Conservation (phyloP, 2,888 invertebrate genomes). For the Cactoblastis cactorum region DNA sequence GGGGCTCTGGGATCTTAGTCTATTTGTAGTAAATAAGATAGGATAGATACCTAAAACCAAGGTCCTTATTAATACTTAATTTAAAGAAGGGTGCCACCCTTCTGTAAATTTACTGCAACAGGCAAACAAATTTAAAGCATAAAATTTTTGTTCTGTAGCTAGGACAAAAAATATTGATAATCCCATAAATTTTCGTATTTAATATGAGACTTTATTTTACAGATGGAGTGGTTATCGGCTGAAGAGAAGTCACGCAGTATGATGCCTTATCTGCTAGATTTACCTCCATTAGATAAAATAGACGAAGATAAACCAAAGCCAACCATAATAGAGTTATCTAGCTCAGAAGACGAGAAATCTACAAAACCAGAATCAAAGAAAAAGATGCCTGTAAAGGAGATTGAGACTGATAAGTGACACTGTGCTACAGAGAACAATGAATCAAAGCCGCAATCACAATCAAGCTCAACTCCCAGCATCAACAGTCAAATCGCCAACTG, state of each 20-base stretch:
- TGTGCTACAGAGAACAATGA: constrained; percentile 22
- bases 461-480: constrained; percentile 29
- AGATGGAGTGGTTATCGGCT: constrained; percentile 73
- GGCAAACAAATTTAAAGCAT: no score
- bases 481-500: constrained; percentile 40
- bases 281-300: constrained; percentile 52
- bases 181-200: not conserved
- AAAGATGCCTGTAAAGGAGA: constrained; percentile 31
- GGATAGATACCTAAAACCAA: no score
- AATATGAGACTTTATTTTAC: constrained; percentile 16
- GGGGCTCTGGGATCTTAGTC: no score
- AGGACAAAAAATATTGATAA: no score
- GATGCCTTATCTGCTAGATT: constrained; percentile 67
- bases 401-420: constrained; percentile 64
- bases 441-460: constrained; percentile 28
- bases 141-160: no score
- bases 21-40: no score
- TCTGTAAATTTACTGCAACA: no score
- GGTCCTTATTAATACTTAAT: no score
- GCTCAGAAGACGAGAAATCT: constrained; percentile 21
- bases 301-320: constrained; percentile 24
- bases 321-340: constrained; percentile 28
- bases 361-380: constrained; percentile 25
- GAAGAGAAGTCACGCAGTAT: constrained; percentile 70
- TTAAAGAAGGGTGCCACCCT: no score